Evolutionary conservation across 2,888 invertebrate genomes (phyloP).

Genomic region (Argynnis bischoffii): DNA sequence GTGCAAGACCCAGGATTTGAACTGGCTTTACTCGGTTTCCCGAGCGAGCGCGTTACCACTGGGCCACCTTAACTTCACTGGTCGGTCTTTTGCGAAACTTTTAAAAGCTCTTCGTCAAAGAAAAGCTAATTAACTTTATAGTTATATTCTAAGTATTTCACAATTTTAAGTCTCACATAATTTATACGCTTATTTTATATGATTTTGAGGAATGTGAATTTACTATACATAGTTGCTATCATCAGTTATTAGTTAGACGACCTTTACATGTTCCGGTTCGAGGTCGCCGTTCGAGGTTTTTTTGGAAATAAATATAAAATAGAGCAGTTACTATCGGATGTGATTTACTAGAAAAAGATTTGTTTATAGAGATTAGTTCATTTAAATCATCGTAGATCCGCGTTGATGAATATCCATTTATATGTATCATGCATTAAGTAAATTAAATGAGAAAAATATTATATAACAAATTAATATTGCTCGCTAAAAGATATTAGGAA

Average conservation of each 20-base stretch:
- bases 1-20: too few relatives aligned
- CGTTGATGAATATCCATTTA: conserved; percentile 6
- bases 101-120: too few relatives aligned
- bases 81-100: too few relatives aligned
- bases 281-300: conserved; percentile 41
- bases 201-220: conserved; percentile 32
- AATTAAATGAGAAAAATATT: too few relatives aligned
- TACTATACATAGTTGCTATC: conserved; percentile 25
- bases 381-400: conserved; percentile 21
- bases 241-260: conserved; percentile 31
- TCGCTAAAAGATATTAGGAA: conserved; percentile 15
- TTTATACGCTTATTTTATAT: conserved; percentile 27
- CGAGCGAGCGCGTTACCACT: too few relatives aligned
- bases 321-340: conserved; percentile 37
- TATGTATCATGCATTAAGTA: not conserved
- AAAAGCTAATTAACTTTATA: not conserved
- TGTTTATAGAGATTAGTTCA: conserved; percentile 24
- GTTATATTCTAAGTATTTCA: conserved; percentile 1
- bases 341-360: conserved; percentile 20
- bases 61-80: too few relatives aligned
- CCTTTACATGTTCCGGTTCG: conserved; percentile 43
- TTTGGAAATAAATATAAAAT: conserved; percentile 38
- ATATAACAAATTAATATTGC: not conserved
- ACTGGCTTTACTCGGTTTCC: too few relatives aligned
- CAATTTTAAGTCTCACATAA: conserved; percentile 15